Conservation (phyloP, 2,797 vertebrate species). For the Ibycter americanus region DNA sequence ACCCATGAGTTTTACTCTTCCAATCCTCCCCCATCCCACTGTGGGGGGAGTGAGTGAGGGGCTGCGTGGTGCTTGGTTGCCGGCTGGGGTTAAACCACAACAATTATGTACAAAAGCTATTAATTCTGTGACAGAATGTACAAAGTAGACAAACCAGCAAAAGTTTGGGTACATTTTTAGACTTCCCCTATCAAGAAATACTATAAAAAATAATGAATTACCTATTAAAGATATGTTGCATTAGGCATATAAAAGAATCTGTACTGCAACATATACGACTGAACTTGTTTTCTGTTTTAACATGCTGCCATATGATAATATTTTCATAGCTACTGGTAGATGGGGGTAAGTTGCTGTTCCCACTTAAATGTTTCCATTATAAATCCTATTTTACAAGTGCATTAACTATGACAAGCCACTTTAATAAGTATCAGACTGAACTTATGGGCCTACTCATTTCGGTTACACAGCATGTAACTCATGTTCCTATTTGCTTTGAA, state of each 20-base stretch:
- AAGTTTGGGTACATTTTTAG: background rate
- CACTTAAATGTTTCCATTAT: background rate
- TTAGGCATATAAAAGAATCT: background rate
- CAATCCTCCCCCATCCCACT: too few relatives aligned
- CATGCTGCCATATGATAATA: background rate
- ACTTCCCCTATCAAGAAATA: background rate
- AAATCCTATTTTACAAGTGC: constrained; percentile 8
- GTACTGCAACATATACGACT: background rate
- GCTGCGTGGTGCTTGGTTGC: too few relatives aligned
- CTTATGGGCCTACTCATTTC: background rate
- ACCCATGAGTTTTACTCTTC: too few relatives aligned
- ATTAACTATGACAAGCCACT: background rate
- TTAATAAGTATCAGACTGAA: background rate
- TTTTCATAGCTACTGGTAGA: background rate
- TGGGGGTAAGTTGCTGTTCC: background rate
- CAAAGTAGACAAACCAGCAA: background rate
- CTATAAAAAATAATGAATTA: background rate
- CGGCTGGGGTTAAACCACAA: too few relatives aligned
- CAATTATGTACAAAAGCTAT: background rate
- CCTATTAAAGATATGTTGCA: background rate
- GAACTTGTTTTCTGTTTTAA: background rate
- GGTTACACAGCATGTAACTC: constrained; percentile 6
- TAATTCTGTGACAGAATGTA: background rate
- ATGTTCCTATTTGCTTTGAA: constrained; percentile 39
- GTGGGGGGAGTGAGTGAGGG: too few relatives aligned